phyloP scores from a whole-genome alignment of 2,888 invertebrate genomes.

The Bhutanitis thaidina region DNA sequence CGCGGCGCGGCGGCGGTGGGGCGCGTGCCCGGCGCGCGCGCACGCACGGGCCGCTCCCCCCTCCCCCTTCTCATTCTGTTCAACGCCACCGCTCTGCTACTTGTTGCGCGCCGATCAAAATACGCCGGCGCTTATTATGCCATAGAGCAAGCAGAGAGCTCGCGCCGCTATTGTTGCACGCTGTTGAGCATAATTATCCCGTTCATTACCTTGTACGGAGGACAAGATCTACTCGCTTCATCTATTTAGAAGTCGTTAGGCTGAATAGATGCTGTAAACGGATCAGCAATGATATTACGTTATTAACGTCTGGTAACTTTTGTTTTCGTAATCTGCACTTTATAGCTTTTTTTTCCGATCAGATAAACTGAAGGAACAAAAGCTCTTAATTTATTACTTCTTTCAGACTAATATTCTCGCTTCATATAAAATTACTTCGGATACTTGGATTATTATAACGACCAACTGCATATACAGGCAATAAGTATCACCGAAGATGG shows the following conservation, averaged over 20 bases:
- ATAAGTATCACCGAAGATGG: conserved; percentile 8
- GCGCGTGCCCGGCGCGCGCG: conserved; percentile 68
- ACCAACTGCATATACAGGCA: too few relatives aligned
- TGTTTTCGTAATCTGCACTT: conserved; percentile 42
- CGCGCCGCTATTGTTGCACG: conserved; percentile 77
- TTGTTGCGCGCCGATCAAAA: conserved; percentile 72
- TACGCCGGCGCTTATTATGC: conserved; percentile 76
- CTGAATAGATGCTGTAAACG: conserved; percentile 63
- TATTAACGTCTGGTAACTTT: conserved; percentile 54
- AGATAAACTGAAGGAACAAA: background rate
- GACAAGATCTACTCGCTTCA: conserved; percentile 61
- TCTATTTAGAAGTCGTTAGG: conserved; percentile 74
- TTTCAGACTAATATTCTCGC: too few relatives aligned
- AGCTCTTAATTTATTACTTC: too few relatives aligned
- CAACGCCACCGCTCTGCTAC: conserved; percentile 48
- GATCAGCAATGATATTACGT: conserved; percentile 59
- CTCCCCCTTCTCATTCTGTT: conserved; percentile 40
- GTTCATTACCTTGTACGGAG: conserved; percentile 76
- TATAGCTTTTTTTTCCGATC: background rate
- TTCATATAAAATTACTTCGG: too few relatives aligned
- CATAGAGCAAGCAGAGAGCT: conserved; percentile 69
- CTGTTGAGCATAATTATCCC: conserved; percentile 76
- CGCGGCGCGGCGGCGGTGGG: conserved; percentile 44
- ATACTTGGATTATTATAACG: too few relatives aligned
- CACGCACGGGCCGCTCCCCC: conserved; percentile 57